phyloP scores from a whole-genome alignment of 2,113 vertebrate genomes.

The Phrynocephalus versicolor region DNA sequence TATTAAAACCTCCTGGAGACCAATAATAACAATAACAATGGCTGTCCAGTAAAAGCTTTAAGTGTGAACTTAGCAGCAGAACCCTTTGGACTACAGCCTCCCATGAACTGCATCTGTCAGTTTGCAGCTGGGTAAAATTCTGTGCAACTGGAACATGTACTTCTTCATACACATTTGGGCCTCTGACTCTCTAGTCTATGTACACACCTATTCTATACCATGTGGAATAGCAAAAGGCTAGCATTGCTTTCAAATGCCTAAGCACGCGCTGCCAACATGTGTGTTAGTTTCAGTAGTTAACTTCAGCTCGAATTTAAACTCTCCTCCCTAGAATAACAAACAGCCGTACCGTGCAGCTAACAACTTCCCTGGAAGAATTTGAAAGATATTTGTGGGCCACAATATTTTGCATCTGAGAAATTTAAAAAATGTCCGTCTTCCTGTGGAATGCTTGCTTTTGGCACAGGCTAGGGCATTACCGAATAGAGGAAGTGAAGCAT shows the following conservation, averaged over 20 bases:
- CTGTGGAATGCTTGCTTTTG: not conserved
- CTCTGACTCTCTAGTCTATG: not conserved
- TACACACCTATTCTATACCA: not conserved
- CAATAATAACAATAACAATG: conserved; percentile 3
- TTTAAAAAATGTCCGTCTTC: not conserved
- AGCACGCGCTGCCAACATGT: not conserved
- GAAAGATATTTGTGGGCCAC: not conserved
- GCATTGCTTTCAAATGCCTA: not conserved
- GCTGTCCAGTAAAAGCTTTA: not conserved
- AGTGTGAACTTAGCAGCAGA: not conserved
- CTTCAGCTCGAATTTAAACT: not conserved
- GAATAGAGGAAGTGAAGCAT: not conserved
- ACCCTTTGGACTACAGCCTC: not conserved
- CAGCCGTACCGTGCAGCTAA: not conserved
- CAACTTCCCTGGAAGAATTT: not conserved
- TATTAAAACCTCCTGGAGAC: not conserved
- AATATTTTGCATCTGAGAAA: not conserved
- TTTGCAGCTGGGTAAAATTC: not conserved
- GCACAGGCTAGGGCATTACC: not conserved
- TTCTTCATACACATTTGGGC: not conserved
- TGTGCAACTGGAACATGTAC: not conserved
- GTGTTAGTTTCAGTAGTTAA: not conserved
- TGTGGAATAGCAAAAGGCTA: not conserved
- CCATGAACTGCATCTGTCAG: not conserved
- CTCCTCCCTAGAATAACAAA: not conserved